Evolutionary conservation across 2,113 vertebrate species (phyloP).

Genomic region (Carassius gibelio): DNA sequence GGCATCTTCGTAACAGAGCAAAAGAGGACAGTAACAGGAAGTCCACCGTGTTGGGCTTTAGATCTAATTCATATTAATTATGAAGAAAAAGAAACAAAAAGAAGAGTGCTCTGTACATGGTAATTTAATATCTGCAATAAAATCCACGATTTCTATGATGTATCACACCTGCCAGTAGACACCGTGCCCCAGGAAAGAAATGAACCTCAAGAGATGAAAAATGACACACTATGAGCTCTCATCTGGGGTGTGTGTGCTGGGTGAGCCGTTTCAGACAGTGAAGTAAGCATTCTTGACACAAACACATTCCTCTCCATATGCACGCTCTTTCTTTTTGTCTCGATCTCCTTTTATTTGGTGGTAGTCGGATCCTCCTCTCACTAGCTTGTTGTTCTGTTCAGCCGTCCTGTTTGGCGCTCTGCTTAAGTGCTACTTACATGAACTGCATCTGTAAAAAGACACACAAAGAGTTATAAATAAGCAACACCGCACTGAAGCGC

Average conservation of each 20-base stretch:
- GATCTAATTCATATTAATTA: slow-evolving; percentile 30
- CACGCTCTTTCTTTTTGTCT: slow-evolving; percentile 27
- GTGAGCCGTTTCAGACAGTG: slow-evolving; percentile 43
- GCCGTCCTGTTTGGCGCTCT: slow-evolving; percentile 70
- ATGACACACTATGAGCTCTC: background rate
- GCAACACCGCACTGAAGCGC: background rate
- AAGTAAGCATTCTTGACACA: slow-evolving; percentile 47
- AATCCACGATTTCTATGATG: slow-evolving; percentile 1
- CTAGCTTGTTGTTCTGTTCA: slow-evolving; percentile 57
- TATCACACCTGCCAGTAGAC: slow-evolving; percentile 23
- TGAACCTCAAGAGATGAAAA: slow-evolving; percentile 13
- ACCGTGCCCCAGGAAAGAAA: slow-evolving; percentile 24
- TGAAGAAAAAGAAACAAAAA: background rate
- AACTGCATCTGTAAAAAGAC: slow-evolving; percentile 86
- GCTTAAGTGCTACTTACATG: slow-evolving; percentile 81
- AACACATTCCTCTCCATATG: slow-evolving; percentile 45
- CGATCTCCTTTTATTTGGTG: slow-evolving; percentile 69
- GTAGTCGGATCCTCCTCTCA: slow-evolving; percentile 56
- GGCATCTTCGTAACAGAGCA: slow-evolving; percentile 3
- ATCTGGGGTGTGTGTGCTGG: slow-evolving; percentile 26
- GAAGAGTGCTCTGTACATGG: background rate
- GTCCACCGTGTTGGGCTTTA: background rate
- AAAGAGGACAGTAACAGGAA: background rate
- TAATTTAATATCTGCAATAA: slow-evolving; percentile 31
- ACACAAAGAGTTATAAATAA: slow-evolving; percentile 13